Conservation (phyloP, 2,888 invertebrate genomes). For the Adelognathus sp. region DNA sequence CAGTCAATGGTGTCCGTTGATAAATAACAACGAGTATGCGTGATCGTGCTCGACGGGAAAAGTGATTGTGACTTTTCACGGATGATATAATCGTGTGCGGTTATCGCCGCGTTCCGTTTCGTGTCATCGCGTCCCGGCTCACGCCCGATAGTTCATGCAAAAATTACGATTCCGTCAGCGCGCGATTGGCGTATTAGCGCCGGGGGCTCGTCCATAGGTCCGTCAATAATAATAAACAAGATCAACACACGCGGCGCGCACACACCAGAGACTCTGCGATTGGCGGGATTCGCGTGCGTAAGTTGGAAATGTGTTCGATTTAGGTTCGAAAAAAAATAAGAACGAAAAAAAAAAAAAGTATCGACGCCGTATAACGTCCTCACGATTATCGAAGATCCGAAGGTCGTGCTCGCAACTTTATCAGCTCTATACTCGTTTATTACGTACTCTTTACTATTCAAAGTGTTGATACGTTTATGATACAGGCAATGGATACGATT, state of each 20-base stretch:
- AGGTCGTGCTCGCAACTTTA: conserved; percentile 28
- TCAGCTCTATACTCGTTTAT: conserved; percentile 10
- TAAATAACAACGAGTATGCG: conserved; percentile 17
- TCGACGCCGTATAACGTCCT: neutral
- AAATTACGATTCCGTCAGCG: conserved; percentile 7
- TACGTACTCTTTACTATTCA: no score
- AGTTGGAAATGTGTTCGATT: conserved; percentile 55
- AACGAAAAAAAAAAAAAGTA: neutral
- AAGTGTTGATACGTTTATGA: conserved; percentile 20
- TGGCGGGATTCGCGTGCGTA: conserved; percentile 44
- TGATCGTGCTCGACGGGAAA: neutral
- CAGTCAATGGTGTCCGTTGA: conserved; percentile 32
- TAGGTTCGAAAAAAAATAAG: neutral
- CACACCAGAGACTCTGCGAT: conserved; percentile 12
- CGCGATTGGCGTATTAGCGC: neutral
- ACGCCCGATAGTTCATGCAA: neutral
- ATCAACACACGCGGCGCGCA: conserved; percentile 14
- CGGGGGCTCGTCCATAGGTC: conserved; percentile 42
- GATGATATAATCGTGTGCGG: neutral
- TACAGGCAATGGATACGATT: neutral
- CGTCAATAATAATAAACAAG: conserved; percentile 25
- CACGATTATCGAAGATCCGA: conserved; percentile 25
- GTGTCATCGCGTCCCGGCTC: neutral
- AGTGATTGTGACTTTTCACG: neutral
- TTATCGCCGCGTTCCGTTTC: neutral